Base-by-base conservation (phyloP, 2,797 vertebrate genomes). In the Oryzias dopingdopingensis region DNA sequence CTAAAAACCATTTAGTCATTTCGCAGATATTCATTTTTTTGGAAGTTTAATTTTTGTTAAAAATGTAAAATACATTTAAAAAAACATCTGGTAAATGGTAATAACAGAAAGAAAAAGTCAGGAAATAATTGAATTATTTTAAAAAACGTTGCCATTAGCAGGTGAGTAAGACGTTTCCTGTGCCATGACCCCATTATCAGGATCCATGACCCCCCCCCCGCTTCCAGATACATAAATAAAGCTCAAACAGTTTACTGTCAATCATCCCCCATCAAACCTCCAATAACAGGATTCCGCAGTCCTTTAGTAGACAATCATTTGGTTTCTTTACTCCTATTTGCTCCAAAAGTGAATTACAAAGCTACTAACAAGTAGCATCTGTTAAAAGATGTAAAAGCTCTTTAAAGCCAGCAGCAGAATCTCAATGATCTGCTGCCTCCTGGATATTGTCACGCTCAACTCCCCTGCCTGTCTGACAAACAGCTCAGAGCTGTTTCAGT, bases 371-470 rank as follows among this genome's bases (percentile, higher is more conserved):
- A 14, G 3, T 23, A 12, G 12, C 4, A 14, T 14, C 14, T 12
- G 18, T 23, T 47, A 22, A 13, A 13, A 10, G 8, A 14, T 4
- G 5, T 23, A 23, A 47, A 23, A 47, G 45, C 45, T 47, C 12
- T 47, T 47, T 47, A 23, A 24, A 63, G 29, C 48, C 45, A 42
- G 26, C 32, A 44, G 17, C 44, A 14, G 42, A 58, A 44, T 49
- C 57, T 54, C 56, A 14, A 0, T 49, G 63, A 17, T 59, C 49
- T 5, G 1, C 1, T 24, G 61, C 62, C 70, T 68, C 56, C 52
- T 71, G 68, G 74, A 72, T 63, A 60, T 70, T 62, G 70, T 76
- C 52, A 75, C 72, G 74, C 80, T 83, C 71, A 76, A 76, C 66
- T 20, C 26, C 52, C 53, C 26, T 37, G 43, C 52, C 54, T 53